phyloP scores from a whole-genome alignment of 2,888 invertebrate genomes.

The Stictocephala bisonia region DNA sequence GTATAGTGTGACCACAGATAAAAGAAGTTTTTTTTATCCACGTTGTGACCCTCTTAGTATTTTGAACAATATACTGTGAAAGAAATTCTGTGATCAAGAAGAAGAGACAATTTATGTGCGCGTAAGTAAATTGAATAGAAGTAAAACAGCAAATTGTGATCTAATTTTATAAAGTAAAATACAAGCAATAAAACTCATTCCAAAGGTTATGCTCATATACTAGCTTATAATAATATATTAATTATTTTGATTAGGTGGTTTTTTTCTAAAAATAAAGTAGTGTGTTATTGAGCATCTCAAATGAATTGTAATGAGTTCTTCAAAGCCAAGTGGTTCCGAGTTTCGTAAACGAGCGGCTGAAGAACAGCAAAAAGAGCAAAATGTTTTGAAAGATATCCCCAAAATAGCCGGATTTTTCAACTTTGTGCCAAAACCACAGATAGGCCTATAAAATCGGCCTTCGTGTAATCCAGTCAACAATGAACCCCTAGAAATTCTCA shows the following conservation, averaged over 20 bases:
- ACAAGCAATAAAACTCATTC: not conserved
- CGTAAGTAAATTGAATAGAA: not conserved
- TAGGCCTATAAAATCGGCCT: not conserved
- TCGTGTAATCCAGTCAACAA: constrained; percentile 13
- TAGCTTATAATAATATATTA: not conserved
- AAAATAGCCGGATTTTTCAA: constrained; percentile 22
- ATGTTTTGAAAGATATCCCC: constrained; percentile 10
- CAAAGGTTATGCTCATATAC: not conserved
- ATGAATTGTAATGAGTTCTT: not conserved
- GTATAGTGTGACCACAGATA: not conserved
- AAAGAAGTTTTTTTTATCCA: not conserved
- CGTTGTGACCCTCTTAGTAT: no score
- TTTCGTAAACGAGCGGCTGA: constrained; percentile 24
- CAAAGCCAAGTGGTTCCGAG: constrained; percentile 32
- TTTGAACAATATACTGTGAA: no score
- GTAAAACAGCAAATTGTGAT: not conserved
- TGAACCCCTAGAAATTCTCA: constrained; percentile 2
- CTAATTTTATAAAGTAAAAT: not conserved
- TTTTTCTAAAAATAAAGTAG: no score
- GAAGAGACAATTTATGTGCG: not conserved
- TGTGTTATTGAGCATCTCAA: not conserved
- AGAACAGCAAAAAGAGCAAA: constrained; percentile 8
- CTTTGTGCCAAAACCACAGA: not conserved
- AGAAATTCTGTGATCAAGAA: not conserved
- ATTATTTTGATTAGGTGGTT: not conserved